phyloP scores from a whole-genome alignment of 2,888 invertebrate genomes.

The Plutella xylostella region DNA sequence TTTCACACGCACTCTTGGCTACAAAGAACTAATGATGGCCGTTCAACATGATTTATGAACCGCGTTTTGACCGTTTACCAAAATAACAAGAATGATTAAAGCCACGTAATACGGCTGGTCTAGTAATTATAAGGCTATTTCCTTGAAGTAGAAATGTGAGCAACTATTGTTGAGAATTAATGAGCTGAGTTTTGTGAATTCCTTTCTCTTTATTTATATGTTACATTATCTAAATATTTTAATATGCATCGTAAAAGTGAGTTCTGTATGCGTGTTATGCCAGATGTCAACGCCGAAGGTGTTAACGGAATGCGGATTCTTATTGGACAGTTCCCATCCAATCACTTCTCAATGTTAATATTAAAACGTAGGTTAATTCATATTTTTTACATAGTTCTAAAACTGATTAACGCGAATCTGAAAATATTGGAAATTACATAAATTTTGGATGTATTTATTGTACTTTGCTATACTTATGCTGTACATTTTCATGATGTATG shows the following conservation, averaged over 20 bases:
- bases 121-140: constrained; percentile 24
- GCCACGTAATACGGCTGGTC: constrained; percentile 26
- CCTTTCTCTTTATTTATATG: background rate
- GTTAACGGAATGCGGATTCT: background rate
- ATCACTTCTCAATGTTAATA: no score
- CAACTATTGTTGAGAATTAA: no score
- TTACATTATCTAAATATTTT: no score
- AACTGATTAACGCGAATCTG: no score
- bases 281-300: constrained; percentile 10
- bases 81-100: constrained; percentile 43
- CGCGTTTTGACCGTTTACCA: constrained; percentile 42
- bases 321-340: background rate
- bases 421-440: no score
- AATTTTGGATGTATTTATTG: no score
- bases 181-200: background rate
- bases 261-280: constrained; percentile 11
- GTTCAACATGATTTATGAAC: constrained; percentile 51
- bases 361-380: no score
- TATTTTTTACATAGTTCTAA: no score
- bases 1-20: constrained; percentile 18
- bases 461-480: no score
- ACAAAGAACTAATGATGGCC: constrained; percentile 35
- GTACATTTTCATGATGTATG: no score
- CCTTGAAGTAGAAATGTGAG: no score
- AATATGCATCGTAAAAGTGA: background rate